Evolutionary conservation across 2,797 vertebrate species (phyloP), one percentile per base, ranked within the genome.

Genomic region (Megalops cyprinoides): DNA sequence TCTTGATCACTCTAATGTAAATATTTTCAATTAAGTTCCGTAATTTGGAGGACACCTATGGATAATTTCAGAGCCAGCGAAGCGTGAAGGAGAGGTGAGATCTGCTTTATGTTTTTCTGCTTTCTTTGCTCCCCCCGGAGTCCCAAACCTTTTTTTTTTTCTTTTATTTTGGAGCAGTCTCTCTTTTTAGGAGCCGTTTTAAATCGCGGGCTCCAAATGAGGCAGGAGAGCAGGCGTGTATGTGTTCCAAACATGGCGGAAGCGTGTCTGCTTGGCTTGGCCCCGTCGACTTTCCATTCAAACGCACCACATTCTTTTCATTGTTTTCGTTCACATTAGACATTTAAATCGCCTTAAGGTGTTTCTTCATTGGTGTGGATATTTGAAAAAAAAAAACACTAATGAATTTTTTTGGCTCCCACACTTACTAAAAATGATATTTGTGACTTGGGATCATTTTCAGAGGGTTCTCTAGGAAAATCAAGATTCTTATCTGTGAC

Each of bases 11-110:
- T 56, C 87, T 90, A 90, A 91, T 88, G 85, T 90, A 92, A 93
- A 93, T 92, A 92, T 89, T 88, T 92, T 89, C 83, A 91, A 87
- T 91, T 91, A 88, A 83, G 84, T 87, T 87, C 82, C 82, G 82
- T 84, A 88, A 91, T 90, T 90, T 90, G 84, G 86, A 90, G 84
- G 84, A 90, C 88, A 89, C 84, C 83, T 88, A 88, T 90, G 91
- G 87, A 85, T 85, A 88, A 74, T 93, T 87, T 93, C 90, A 90
- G 83, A 87, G 82, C 23, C 85, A 88, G 86, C 56, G 60, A 87
- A 89, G 86, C 44, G 0, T 73, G 88, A 88, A 84, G 84, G 87
- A 88, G 77, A 84, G 85, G 83, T 83, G 55, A 83, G 85, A 86
- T 90, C 92, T 92, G 92, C 83, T 92, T 91, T 88, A 87, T 90